Conservation (phyloP, 35 echinoderm and acorn worm species). For the Eucidaris tribuloides region DNA sequence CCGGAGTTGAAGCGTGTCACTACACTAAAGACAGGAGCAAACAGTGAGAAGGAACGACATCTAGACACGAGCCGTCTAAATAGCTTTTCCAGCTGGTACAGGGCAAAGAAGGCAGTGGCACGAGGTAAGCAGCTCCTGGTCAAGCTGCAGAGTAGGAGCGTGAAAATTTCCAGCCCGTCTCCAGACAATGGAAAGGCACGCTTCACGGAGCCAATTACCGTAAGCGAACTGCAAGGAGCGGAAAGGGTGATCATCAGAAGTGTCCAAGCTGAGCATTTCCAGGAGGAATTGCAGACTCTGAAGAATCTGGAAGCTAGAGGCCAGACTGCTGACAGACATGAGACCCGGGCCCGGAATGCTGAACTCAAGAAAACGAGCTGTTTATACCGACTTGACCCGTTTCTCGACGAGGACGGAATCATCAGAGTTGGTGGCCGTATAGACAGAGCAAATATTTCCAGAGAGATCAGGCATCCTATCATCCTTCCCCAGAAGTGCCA, state of each 20-base stretch:
- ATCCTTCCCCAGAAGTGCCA: slow-evolving; percentile 62
- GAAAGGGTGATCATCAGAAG: not conserved
- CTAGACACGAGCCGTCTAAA: not conserved
- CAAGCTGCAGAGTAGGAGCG: not conserved
- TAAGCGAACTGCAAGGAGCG: not conserved
- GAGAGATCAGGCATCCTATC: slow-evolving; percentile 49
- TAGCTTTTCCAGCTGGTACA: not conserved
- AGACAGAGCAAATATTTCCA: slow-evolving; percentile 11
- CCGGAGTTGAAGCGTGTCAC: not conserved
- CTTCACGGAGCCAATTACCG: not conserved
- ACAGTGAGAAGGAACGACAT: not conserved
- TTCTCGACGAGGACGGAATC: slow-evolving; percentile 57
- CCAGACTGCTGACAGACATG: not conserved
- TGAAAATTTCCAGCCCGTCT: not conserved
- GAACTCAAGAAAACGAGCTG: not conserved
- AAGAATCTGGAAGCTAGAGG: not conserved
- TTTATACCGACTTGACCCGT: slow-evolving; percentile 70
- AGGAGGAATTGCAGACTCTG: not conserved
- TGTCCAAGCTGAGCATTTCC: not conserved
- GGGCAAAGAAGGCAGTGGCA: not conserved
- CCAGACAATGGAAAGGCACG: not conserved
- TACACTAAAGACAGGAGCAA: not conserved
- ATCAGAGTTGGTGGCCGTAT: slow-evolving; percentile 78
- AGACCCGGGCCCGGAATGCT: not conserved
- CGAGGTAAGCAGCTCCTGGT: not conserved